phyloP scores from a whole-genome alignment of 2,888 invertebrate genomes.

The Ectropis crepuscularia region DNA sequence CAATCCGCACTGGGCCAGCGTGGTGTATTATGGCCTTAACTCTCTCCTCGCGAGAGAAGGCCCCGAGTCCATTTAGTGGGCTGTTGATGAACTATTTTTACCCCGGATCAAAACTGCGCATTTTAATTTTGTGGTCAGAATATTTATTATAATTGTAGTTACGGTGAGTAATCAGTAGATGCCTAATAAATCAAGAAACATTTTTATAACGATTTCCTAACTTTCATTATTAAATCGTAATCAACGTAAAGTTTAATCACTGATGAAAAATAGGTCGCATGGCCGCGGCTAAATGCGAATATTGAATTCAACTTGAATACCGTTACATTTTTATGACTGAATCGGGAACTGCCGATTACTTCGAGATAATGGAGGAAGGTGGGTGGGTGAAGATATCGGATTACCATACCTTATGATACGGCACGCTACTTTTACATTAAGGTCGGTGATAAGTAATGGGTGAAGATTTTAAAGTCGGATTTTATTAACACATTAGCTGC shows the following conservation, averaged over 20 bases:
- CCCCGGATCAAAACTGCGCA: too few species aligned
- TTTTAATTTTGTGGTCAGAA: too few species aligned
- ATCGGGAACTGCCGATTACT: constrained; percentile 18
- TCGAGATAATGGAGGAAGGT: constrained; percentile 18
- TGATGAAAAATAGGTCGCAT: not conserved
- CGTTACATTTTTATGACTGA: constrained; percentile 26
- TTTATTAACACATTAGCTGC: too few species aligned
- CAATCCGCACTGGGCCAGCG: too few species aligned
- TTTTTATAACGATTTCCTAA: not conserved
- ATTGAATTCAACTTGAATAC: constrained; percentile 18
- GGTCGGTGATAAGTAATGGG: not conserved
- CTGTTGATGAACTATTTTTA: too few species aligned
- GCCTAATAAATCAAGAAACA: too few species aligned
- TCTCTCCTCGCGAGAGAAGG: too few species aligned
- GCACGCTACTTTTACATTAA: constrained; percentile 20
- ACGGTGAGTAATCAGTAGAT: too few species aligned
- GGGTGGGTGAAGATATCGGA: constrained; percentile 2
- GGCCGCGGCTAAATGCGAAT: constrained; percentile 11
- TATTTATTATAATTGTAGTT: too few species aligned
- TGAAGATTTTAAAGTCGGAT: not conserved
- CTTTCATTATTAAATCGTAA: not conserved
- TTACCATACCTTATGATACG: too few species aligned
- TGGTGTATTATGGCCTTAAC: too few species aligned
- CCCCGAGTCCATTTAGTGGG: too few species aligned
- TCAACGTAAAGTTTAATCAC: not conserved